Conservation (phyloP, 2,888 invertebrate genomes). For the Ecdyonurus torrentis region DNA sequence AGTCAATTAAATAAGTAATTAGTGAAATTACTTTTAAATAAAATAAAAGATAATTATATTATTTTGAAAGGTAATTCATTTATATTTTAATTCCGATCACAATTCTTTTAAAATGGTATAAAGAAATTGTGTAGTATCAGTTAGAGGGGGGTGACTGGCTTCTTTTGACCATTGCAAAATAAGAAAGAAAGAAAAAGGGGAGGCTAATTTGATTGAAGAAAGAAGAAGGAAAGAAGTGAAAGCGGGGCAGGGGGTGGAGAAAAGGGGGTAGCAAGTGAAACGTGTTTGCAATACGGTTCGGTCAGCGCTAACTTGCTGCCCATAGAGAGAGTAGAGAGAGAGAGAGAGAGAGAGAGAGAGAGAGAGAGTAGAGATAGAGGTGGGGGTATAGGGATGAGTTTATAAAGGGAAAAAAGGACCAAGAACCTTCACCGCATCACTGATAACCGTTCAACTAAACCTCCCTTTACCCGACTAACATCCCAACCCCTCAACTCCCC, state of each 20-base stretch:
- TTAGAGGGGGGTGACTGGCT: no score
- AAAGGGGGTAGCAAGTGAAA: not conserved
- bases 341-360: not conserved
- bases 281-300: not conserved
- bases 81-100: no score
- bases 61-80: no score
- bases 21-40: no score
- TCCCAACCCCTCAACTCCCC: not conserved
- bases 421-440: not conserved
- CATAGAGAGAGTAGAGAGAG: not conserved
- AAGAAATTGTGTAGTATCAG: no score
- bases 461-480: not conserved
- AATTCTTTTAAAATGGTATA: no score
- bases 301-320: not conserved
- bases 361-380: not conserved
- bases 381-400: not conserved
- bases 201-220: not conserved
- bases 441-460: not conserved
- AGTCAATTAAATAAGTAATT: no score
- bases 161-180: no score
- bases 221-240: not conserved
- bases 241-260: not conserved
- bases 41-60: no score
- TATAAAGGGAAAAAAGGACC: not conserved
- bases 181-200: not conserved